Percentiles rank a stretch among this genome's conserved stretches.
These are phyloP conservation scores for Clarias laeviceps DNA, from an alignment of 2,797 vertebrate species.

Conservation along the genomic window DNA sequence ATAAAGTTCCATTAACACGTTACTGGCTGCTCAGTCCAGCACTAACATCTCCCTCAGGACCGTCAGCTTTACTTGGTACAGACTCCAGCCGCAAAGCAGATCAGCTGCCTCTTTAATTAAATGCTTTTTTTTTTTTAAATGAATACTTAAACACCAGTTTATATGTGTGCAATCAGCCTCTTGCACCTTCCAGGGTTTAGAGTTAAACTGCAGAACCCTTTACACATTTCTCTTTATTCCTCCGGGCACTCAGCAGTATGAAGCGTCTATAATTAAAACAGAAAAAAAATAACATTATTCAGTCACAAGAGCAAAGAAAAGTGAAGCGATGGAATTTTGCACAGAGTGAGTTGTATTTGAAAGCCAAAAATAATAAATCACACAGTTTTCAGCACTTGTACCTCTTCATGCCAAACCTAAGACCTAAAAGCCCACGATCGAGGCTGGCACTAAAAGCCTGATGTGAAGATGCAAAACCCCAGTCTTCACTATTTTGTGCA, in stretches of 20 bases:
- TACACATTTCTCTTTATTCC: slow-evolving; percentile 22
- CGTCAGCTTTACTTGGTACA: not conserved
- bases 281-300: not conserved
- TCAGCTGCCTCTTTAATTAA: not conserved
- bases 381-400: not conserved
- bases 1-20: not conserved
- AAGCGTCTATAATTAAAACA: not conserved
- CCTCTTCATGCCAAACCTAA: not conserved
- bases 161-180: not conserved
- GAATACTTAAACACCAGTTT: not conserved
- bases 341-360: not conserved
- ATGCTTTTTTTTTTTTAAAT: not conserved
- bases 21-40: not conserved
- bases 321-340: not conserved
- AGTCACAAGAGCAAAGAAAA: not conserved
- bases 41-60: not conserved
- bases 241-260: slow-evolving; percentile 3
- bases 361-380: not conserved
- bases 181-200: not conserved
- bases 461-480: not conserved
- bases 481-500: not conserved
- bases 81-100: not conserved
- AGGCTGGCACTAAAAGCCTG: not conserved
- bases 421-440: not conserved
- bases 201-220: slow-evolving; percentile 14